These are phyloP conservation scores for Diprion similis DNA, from an alignment of 1,140 invertebrate species.

Conservation along the genomic window DNA sequence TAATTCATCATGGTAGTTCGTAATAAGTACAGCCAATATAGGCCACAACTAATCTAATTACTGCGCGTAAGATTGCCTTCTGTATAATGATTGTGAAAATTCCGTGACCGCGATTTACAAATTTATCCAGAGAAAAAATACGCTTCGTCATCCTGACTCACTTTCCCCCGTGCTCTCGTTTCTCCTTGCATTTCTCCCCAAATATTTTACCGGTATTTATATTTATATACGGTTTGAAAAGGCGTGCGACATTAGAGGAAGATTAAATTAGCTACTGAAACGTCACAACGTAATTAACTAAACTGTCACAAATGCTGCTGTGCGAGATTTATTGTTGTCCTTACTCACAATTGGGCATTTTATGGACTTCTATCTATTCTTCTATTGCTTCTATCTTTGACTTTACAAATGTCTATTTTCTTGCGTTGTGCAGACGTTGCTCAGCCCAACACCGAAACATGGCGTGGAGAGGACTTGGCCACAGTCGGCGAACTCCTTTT, in stretches of 20 bases:
- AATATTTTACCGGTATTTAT: not conserved
- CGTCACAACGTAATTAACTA: too few relatives aligned
- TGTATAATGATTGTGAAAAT: not conserved
- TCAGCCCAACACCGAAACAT: slow-evolving; percentile 73
- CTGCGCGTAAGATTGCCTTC: too few relatives aligned
- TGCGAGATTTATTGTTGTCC: too few relatives aligned
- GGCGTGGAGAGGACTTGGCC: slow-evolving; percentile 81
- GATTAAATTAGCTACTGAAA: too few relatives aligned
- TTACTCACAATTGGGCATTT: too few relatives aligned
- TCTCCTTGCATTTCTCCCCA: too few relatives aligned
- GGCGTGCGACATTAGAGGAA: slow-evolving; percentile 2
- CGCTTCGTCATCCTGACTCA: not conserved
- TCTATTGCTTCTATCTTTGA: too few relatives aligned
- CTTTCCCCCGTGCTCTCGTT: too few relatives aligned
- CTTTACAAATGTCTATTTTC: not conserved
- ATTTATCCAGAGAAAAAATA: not conserved
- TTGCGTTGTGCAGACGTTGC: slow-evolving; percentile 68
- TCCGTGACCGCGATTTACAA: slow-evolving; percentile 12
- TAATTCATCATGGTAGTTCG: too few relatives aligned
- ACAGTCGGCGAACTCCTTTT: slow-evolving; percentile 84
- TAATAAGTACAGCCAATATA: too few relatives aligned
- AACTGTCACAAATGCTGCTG: too few relatives aligned
- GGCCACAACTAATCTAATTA: too few relatives aligned
- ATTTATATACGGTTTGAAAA: not conserved
- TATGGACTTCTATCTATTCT: not conserved